A percentile compares a stretch with the other conserved stretches of the same genome.
Conservation (phyloP, 2,797 vertebrate species). For the Chloroceryle amazona region DNA sequence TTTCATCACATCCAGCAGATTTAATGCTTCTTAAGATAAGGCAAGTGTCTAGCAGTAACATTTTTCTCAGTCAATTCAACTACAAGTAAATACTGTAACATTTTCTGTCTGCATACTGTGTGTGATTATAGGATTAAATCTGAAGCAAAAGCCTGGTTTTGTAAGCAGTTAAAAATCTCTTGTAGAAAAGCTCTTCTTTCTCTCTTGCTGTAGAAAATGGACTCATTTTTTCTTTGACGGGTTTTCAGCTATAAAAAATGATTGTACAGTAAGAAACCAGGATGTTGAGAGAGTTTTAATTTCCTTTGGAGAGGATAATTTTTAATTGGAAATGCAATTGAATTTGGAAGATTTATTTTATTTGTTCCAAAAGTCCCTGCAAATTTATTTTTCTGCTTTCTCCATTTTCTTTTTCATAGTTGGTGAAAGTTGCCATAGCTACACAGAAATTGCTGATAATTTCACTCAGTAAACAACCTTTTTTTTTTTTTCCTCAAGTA, state of each 20-base stretch:
- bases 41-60: constrained; percentile 13
- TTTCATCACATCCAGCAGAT: constrained; percentile 52
- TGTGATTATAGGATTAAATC: constrained; percentile 64
- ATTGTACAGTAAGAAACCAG: background rate
- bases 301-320: background rate
- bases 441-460: background rate
- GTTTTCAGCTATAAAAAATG: background rate
- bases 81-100: constrained; percentile 31
- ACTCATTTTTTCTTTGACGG: background rate
- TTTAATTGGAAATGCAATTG: background rate
- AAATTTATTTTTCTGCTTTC: background rate
- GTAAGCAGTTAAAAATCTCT: constrained; percentile 35
- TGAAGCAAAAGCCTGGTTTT: constrained; percentile 38
- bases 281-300: background rate
- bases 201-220: background rate
- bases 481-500: background rate
- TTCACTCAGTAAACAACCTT: background rate
- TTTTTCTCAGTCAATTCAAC: constrained; percentile 52
- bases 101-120: background rate
- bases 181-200: constrained; percentile 1
- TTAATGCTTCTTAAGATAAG: constrained; percentile 37
- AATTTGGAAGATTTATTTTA: constrained; percentile 7
- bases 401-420: background rate
- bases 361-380: background rate
- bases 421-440: constrained; percentile 27